phyloP scores from a whole-genome alignment of 2,113 vertebrate genomes.

The Myotis yumanensis region DNA sequence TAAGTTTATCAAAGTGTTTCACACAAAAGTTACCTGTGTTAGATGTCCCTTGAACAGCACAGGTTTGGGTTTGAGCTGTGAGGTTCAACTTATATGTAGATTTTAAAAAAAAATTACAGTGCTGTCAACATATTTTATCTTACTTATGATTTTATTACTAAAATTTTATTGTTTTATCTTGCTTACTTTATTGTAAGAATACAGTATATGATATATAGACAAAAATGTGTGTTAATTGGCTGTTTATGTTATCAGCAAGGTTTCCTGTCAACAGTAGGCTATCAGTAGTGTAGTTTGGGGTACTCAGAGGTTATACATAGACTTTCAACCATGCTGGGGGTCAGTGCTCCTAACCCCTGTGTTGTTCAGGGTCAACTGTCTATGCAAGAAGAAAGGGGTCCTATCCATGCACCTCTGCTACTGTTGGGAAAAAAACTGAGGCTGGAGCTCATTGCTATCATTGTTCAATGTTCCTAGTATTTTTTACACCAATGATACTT shows the following conservation, averaged over 20 bases:
- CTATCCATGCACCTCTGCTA: fast-evolving
- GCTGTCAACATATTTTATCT: background rate
- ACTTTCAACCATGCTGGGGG: background rate
- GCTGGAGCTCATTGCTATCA: background rate
- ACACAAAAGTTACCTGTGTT: background rate
- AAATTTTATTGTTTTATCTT: background rate
- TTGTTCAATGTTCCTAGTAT: background rate
- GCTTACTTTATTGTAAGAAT: background rate
- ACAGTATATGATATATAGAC: background rate
- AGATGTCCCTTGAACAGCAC: background rate
- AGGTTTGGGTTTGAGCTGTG: background rate
- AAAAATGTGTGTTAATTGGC: background rate
- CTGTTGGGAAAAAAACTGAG: background rate
- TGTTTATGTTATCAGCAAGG: background rate
- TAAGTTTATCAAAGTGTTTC: background rate
- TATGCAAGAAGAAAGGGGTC: background rate
- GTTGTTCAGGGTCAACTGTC: background rate
- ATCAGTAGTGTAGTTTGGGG: background rate
- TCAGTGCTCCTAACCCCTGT: background rate
- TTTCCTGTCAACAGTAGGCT: background rate
- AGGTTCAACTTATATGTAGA: background rate
- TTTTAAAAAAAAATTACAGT: background rate
- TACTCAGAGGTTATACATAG: background rate
- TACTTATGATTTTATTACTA: background rate
- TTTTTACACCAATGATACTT: background rate